phyloP scores from a whole-genome alignment of 2,888 invertebrate species.

The Periphyllus acericola region DNA sequence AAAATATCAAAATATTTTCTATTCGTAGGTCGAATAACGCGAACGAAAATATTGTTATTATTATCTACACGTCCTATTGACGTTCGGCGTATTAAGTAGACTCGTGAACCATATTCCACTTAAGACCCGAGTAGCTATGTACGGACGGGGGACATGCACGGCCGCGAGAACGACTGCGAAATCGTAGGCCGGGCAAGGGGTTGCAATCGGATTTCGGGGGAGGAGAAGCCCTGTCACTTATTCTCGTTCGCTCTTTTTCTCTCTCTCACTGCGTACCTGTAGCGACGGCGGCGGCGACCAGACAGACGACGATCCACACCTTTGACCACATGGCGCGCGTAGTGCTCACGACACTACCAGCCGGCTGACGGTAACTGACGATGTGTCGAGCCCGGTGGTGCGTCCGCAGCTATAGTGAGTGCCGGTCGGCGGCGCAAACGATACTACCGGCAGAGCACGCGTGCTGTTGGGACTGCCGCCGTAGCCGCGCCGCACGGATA shows the following conservation, averaged over 20 bases:
- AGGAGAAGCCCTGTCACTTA: too few relatives aligned
- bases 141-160: not conserved
- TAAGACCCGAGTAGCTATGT: constrained; percentile 14
- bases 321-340: constrained; percentile 19
- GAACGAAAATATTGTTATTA: too few relatives aligned
- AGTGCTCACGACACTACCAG: not conserved
- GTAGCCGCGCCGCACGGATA: not conserved
- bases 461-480: constrained; percentile 26
- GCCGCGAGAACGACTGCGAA: not conserved
- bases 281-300: constrained; percentile 8
- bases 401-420: not conserved
- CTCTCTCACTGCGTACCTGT: too few relatives aligned
- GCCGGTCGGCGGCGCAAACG: constrained; percentile 35
- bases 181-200: not conserved
- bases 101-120: constrained; percentile 51
- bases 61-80: not conserved
- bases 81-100: constrained; percentile 28
- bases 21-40: too few relatives aligned
- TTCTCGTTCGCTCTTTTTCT: too few relatives aligned
- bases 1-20: too few relatives aligned
- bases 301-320: not conserved
- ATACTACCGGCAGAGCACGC: constrained; percentile 54
- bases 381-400: not conserved
- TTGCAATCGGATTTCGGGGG: too few relatives aligned
- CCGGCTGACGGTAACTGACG: constrained; percentile 14